Evolutionary conservation across 1,140 invertebrate species (phyloP).

Genomic region (Daktulosphaira vitifoliae): DNA sequence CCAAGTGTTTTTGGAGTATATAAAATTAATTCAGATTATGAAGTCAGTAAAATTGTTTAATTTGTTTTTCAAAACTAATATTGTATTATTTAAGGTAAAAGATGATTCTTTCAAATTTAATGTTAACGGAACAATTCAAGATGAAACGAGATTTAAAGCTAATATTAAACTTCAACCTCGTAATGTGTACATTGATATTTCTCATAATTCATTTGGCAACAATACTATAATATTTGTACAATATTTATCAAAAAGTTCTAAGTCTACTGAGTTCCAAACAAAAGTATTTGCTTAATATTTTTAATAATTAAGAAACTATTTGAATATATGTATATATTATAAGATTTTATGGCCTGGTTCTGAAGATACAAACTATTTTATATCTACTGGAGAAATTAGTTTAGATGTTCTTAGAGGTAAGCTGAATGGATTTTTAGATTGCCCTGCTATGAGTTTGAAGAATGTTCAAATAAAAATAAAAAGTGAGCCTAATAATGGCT

Average conservation of each 20-base stretch:
- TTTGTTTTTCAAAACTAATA: too few relatives aligned
- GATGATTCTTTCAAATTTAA: not conserved
- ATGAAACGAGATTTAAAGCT: not conserved
- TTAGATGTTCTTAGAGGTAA: not conserved
- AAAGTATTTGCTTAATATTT: not conserved
- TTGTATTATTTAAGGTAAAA: not conserved
- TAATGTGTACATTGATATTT: not conserved
- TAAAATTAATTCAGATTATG: not conserved
- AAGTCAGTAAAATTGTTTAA: not conserved
- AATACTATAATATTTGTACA: not conserved
- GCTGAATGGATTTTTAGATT: not conserved
- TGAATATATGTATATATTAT: too few relatives aligned
- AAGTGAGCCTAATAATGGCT: not conserved
- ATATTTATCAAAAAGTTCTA: not conserved
- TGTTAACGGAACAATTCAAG: not conserved
- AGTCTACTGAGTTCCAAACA: not conserved
- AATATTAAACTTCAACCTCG: not conserved
- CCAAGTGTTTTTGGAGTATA: not conserved
- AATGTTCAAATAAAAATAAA: not conserved
- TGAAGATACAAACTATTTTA: slow-evolving; percentile 6
- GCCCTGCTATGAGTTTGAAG: not conserved
- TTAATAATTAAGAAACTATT: not conserved
- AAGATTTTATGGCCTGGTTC: slow-evolving; percentile 1
- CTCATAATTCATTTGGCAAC: not conserved
- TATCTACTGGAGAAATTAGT: not conserved